Evolutionary conservation across 2,888 invertebrate genomes (phyloP).

Genomic region (Leucozona laternaria): DNA sequence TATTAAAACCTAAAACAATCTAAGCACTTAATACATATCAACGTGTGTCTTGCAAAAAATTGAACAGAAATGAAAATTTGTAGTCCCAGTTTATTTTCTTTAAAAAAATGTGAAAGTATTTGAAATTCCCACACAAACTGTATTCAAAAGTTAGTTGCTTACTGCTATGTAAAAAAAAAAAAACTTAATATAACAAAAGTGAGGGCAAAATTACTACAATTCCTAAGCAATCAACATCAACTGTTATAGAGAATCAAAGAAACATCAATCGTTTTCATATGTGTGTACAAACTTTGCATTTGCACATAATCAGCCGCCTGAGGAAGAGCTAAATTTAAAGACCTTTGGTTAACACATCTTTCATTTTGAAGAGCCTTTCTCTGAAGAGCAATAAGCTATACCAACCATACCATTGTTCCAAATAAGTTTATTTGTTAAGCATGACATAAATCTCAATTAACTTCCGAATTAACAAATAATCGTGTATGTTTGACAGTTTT

Average conservation of each 20-base stretch:
- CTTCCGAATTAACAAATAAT: conserved; percentile 60
- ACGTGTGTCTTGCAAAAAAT: too few relatives aligned
- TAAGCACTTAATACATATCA: too few relatives aligned
- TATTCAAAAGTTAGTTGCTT: background rate
- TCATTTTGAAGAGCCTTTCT: conserved; percentile 64
- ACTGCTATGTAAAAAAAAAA: background rate
- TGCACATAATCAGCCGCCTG: background rate
- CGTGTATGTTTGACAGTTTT: conserved; percentile 46
- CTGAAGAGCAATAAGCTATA: background rate
- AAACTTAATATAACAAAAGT: background rate
- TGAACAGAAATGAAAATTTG: too few relatives aligned
- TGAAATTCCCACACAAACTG: conserved; percentile 25
- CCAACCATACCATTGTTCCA: conserved; percentile 55
- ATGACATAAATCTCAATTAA: conserved; percentile 66
- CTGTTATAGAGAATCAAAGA: conserved; percentile 10
- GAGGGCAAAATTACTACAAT: conserved; percentile 7
- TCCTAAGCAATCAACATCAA: conserved; percentile 31
- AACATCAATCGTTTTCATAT: conserved; percentile 16
- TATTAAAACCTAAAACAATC: too few relatives aligned
- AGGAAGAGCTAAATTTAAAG: conserved; percentile 29
- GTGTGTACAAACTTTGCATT: conserved; percentile 13
- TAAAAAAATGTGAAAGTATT: conserved; percentile 31
- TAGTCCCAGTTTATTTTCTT: too few relatives aligned
- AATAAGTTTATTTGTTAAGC: conserved; percentile 51
- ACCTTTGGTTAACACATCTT: conserved; percentile 19